Evolutionary conservation across 2,797 vertebrate species (phyloP).

Genomic region (Lindbergichthys nudifrons): DNA sequence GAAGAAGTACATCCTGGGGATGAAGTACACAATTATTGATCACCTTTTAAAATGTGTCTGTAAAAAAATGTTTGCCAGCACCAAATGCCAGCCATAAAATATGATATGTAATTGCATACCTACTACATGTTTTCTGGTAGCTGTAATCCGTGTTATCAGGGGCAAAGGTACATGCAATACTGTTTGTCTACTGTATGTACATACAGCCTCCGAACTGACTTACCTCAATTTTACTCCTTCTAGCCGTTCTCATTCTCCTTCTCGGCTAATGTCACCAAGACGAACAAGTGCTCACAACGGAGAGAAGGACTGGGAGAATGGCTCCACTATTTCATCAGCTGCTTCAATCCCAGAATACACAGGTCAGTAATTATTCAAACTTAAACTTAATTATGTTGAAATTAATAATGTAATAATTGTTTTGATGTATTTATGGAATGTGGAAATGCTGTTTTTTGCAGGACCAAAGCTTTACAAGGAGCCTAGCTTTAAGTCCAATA

Average conservation of each 20-base stretch:
- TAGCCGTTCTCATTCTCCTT: constrained; percentile 91
- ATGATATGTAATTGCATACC: not conserved
- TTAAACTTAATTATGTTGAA: not conserved
- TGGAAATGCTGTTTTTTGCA: constrained; percentile 62
- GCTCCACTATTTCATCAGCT: constrained; percentile 91
- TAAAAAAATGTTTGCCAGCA: not conserved
- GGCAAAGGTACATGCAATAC: constrained; percentile 22
- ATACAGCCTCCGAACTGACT: not conserved
- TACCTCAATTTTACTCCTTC: constrained; percentile 9
- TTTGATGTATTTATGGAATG: constrained; percentile 28
- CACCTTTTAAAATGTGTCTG: not conserved
- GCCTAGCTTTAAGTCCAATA: constrained; percentile 96
- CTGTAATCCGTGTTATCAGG: constrained; percentile 11
- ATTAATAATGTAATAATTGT: not conserved
- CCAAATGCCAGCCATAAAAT: not conserved
- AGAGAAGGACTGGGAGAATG: constrained; percentile 92
- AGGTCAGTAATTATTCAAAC: constrained; percentile 75
- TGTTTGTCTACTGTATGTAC: not conserved
- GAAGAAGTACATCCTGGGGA: not conserved
- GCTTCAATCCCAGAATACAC: constrained; percentile 95
- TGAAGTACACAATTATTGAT: not conserved
- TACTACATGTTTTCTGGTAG: constrained; percentile 1
- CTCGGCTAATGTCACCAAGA: constrained; percentile 89
- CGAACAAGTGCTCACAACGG: constrained; percentile 85
- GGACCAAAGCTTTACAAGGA: constrained; percentile 95